Base-by-base conservation (phyloP, 2,888 invertebrate genomes). In the Euproctis similis region DNA sequence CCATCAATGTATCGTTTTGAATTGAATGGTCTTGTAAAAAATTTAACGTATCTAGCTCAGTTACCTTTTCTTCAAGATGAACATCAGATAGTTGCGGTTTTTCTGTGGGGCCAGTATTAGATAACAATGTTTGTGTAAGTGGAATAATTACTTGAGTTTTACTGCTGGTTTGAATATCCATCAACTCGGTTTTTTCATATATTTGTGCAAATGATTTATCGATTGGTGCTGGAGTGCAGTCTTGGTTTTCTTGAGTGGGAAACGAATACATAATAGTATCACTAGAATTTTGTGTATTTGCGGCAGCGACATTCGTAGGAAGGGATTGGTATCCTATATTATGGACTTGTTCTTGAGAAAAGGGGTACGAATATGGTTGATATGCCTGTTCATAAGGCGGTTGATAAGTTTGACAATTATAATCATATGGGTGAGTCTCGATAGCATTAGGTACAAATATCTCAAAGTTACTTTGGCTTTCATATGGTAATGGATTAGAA, bases 381-480 rank as follows among this genome's bases (percentile, higher is more conserved):
- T 35, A 35, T 12, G 26, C 26, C 20, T 39, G 40, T 12, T 32
- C 29, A 30, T 44, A 40, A 25, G 24, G 19, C 23, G 35, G 45
- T n/a, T 44, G 41, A 24, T 32, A 21, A 9, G 9, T 11, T 24
- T 32, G 32, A 21, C 28, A 30, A 21, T 22, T 31, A 4, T 36
- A 39, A 23, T 7, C 26, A 5, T 27, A 30, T 1, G 22, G 12
- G 5, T 25, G 36, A 14, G 19, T 43, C 19, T 43, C 46, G 13
- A 59, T 53, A 7, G 30, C 31, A 20, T 37, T 53, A 7, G 72
- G 66, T 2, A 70, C 64, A 28, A 56, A 71, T 42, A 75, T 63
- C 30, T 72, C 69, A 24, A 74, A 59, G 36, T 52, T 65, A 12
- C 49, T 61, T 25, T 53, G 48, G 12, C 39, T 16, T 19, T 44